These are phyloP conservation scores for Epinephelus cyanopodus DNA, from an alignment of 2,113 vertebrate genomes.

Conservation along the genomic window DNA sequence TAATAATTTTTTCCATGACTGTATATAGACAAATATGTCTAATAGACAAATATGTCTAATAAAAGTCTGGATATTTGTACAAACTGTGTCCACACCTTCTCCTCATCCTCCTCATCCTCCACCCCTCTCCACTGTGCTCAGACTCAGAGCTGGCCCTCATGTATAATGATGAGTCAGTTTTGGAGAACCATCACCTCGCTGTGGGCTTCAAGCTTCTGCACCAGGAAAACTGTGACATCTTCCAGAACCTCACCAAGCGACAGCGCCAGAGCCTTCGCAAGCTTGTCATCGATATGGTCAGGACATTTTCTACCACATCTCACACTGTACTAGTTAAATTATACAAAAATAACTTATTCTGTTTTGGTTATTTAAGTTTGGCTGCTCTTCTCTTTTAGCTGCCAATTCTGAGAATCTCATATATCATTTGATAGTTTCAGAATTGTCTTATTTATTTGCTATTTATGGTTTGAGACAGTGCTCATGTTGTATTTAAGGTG, in stretches of 20 bases:
- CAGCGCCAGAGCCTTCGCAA: slow-evolving; percentile 90
- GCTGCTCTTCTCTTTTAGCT: background rate
- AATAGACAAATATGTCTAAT: background rate
- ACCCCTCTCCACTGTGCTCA: slow-evolving; percentile 48
- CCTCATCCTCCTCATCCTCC: too few relatives aligned
- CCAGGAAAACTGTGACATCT: slow-evolving; percentile 93
- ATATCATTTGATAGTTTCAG: background rate
- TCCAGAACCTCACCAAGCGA: slow-evolving; percentile 90
- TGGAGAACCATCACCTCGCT: slow-evolving; percentile 93
- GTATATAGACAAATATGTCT: too few relatives aligned
- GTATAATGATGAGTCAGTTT: slow-evolving; percentile 92
- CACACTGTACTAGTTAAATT: background rate
- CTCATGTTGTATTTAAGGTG: background rate
- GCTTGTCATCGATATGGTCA: slow-evolving; percentile 92
- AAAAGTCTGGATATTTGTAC: background rate
- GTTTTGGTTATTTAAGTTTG: background rate
- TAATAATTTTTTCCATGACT: too few relatives aligned
- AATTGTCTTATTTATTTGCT: background rate
- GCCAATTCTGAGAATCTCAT: background rate
- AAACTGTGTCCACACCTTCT: background rate
- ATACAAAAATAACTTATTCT: background rate
- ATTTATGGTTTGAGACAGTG: background rate
- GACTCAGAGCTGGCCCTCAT: slow-evolving; percentile 92
- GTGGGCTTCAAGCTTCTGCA: slow-evolving; percentile 94
- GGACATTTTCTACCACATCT: background rate